phyloP scores from a whole-genome alignment of 2,797 vertebrate genomes.

The Octomys mimax region DNA sequence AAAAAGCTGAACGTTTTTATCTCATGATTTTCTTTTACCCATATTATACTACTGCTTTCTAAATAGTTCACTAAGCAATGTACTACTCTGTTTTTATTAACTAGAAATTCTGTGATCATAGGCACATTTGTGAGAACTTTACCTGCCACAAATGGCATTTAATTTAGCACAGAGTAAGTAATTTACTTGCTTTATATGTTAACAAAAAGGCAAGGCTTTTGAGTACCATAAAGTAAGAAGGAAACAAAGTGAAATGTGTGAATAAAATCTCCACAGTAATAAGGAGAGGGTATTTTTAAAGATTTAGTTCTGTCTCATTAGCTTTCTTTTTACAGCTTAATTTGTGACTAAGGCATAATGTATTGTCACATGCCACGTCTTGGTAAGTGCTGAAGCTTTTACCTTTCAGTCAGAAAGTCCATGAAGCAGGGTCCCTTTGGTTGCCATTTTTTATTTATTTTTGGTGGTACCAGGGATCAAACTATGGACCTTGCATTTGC shows the following conservation, averaged over 20 bases:
- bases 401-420: neutral
- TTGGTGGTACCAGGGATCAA: too few relatives aligned
- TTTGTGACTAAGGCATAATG: neutral
- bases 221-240: neutral
- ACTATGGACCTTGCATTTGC: too few relatives aligned
- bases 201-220: neutral
- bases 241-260: neutral
- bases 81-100: neutral
- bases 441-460: neutral
- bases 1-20: neutral
- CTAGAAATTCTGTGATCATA: neutral
- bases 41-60: neutral
- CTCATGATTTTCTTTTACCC: neutral
- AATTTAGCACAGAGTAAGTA: neutral
- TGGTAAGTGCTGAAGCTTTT: neutral
- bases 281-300: neutral
- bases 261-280: neutral
- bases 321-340: neutral
- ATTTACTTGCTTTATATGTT: constrained; percentile 4
- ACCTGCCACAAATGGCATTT: neutral
- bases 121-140: neutral
- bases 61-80: neutral
- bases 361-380: neutral
- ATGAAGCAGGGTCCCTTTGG: neutral
- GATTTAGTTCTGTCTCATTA: constrained; percentile 33